Base-by-base conservation (phyloP, 2,797 vertebrate species). In the Phyllotis vaccarum region DNA sequence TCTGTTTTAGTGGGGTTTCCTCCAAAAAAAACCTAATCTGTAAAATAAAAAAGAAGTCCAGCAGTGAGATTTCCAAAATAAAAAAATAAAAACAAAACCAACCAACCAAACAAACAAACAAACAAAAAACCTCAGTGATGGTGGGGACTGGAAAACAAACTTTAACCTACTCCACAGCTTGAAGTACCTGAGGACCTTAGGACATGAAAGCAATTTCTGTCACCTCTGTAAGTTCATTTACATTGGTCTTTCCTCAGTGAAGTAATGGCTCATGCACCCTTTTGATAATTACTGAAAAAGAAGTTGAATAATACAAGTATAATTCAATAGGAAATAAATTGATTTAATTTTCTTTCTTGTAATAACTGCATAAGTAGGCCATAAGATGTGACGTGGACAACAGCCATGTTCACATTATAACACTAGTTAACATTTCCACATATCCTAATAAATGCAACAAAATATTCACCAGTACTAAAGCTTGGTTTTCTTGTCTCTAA, bases 291-390 rank as follows among this genome's bases (percentile, higher is more conserved):
- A 95, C 83, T 92, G 93, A 96, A 97, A 76, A 96, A 86, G 3
- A 6, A 4, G 3, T 72, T 95, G 2, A 6, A 95, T 97, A 93
- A 93, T 92, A 95, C 93, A 97, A 98, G 94, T 94, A 82, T 97
- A 97, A 97, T 97, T 94, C 90, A 95, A 95, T 85, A 96, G 70
- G 96, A 95, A 97, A 98, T 97, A 97, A 97, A 97, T 95, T 90
- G 88, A 98, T 98, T 98, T 98, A 96, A 82, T 72, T 95, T 97
- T 97, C 95, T 91, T 97, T 90, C 97, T 91, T 97, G 85, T 96
- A 97, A 98, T 97, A 97, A 97, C 96, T 97, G 85, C 89, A 0
- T 91, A 97, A 97, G 80, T 85, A 75, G 92, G 74, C 88, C 96
- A 92, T 95, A 98, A 96, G 94, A 89, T 94, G 88, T 93, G 91